Conservation (phyloP, 2,113 vertebrate species). For the Orientallactaga bullata region DNA sequence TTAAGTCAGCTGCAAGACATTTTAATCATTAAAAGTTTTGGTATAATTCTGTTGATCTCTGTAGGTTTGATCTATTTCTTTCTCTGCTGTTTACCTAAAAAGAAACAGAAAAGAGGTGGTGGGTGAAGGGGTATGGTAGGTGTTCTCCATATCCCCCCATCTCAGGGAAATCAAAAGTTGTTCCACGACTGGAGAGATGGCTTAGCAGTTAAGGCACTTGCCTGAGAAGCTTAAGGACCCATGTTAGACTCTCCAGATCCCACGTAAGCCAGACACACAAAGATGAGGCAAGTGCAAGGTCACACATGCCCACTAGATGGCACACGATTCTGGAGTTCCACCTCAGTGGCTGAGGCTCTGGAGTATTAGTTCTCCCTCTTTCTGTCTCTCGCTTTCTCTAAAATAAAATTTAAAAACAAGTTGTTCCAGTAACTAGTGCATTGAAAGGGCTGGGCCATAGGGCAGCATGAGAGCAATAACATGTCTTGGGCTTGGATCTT, state of each 20-base stretch:
- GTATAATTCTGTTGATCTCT: slow-evolving; percentile 72
- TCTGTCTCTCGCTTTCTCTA: no score
- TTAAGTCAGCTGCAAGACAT: slow-evolving; percentile 75
- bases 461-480: neutral
- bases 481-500: slow-evolving; percentile 22
- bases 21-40: slow-evolving; percentile 45
- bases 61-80: slow-evolving; percentile 66
- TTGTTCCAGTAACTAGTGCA: neutral
- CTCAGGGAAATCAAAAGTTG: neutral
- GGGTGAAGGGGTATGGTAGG: neutral
- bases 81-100: slow-evolving; percentile 71
- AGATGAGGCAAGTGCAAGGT: no score
- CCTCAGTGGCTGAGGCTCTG: no score
- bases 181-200: no score
- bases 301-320: no score
- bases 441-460: neutral
- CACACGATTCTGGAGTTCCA: no score
- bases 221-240: no score
- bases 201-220: no score
- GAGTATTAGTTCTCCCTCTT: no score
- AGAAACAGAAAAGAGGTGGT: slow-evolving; percentile 38
- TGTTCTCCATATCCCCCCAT: neutral
- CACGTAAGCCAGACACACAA: no score
- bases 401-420: no score
- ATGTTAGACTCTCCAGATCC: no score